Evolutionary conservation across 2,113 vertebrate species (phyloP).

Genomic region (Crotalus tigris): DNA sequence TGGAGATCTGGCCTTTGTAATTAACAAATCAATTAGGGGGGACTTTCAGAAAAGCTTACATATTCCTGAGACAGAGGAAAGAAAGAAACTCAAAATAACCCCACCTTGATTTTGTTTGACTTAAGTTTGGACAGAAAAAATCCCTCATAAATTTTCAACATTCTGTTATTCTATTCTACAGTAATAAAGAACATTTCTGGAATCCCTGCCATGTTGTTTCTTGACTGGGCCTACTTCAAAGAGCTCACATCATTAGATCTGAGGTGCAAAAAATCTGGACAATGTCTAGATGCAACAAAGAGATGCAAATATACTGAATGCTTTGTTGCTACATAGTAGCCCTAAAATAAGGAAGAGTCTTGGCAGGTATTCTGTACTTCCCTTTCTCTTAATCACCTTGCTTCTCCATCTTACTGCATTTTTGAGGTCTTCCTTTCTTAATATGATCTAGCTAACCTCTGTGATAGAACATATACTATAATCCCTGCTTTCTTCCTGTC

Average conservation of each 20-base stretch:
- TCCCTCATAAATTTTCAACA: neutral
- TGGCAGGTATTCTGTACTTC: neutral
- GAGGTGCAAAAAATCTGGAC: neutral
- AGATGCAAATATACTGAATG: neutral
- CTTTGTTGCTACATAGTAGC: neutral
- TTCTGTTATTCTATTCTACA: neutral
- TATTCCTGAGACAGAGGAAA: neutral
- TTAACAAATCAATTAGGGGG: fast-evolving
- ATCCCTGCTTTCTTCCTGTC: neutral
- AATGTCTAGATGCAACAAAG: neutral
- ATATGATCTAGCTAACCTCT: neutral
- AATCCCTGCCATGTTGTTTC: neutral
- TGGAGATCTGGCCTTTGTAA: neutral
- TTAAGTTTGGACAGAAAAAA: neutral
- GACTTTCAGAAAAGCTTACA: neutral
- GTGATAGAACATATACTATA: neutral
- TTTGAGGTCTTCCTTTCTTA: neutral
- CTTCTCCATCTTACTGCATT: neutral
- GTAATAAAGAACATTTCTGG: neutral
- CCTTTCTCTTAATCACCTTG: neutral
- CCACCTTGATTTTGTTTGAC: neutral
- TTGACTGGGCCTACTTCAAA: neutral
- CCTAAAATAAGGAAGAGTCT: neutral
- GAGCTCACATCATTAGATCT: neutral
- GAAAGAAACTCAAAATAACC: neutral